Conservation (phyloP, 2,797 vertebrate species). For the Schizopygopsis malacanthus region DNA sequence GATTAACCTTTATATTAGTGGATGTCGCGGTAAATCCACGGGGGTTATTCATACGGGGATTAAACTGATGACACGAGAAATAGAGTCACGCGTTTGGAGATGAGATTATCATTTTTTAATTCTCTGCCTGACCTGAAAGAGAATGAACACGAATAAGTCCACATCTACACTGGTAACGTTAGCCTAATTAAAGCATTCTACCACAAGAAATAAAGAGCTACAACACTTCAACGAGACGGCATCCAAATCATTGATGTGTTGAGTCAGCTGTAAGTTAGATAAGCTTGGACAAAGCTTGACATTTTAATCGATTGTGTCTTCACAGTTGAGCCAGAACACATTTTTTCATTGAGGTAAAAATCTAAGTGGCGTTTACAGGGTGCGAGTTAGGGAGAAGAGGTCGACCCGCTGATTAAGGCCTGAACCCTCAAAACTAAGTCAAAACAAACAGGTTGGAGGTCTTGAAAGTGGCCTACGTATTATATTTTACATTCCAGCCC, state of each 20-base stretch:
- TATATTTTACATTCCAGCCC: neutral
- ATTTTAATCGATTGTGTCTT: neutral
- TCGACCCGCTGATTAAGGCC: neutral
- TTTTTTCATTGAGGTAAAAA: neutral
- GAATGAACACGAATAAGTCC: neutral
- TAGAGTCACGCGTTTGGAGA: conserved; percentile 52
- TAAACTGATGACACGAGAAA: conserved; percentile 62
- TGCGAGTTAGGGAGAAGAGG: neutral
- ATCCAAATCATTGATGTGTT: conserved; percentile 14
- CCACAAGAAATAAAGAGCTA: neutral
- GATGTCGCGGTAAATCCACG: conserved; percentile 57
- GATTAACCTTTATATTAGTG: conserved; percentile 57
- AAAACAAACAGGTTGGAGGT: neutral
- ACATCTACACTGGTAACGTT: no score
- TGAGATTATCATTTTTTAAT: neutral
- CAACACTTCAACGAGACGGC: neutral
- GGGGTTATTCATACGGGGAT: conserved; percentile 59
- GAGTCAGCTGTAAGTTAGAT: neutral
- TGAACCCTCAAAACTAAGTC: neutral
- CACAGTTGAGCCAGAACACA: neutral
- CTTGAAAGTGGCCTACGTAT: neutral
- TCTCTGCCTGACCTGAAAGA: neutral
- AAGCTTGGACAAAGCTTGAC: neutral
- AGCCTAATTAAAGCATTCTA: neutral
- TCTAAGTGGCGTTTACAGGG: neutral